Evolutionary conservation across 2,888 invertebrate species (phyloP), one percentile per base, ranked within the genome.

Genomic region (Drosophila vallismaia): DNA sequence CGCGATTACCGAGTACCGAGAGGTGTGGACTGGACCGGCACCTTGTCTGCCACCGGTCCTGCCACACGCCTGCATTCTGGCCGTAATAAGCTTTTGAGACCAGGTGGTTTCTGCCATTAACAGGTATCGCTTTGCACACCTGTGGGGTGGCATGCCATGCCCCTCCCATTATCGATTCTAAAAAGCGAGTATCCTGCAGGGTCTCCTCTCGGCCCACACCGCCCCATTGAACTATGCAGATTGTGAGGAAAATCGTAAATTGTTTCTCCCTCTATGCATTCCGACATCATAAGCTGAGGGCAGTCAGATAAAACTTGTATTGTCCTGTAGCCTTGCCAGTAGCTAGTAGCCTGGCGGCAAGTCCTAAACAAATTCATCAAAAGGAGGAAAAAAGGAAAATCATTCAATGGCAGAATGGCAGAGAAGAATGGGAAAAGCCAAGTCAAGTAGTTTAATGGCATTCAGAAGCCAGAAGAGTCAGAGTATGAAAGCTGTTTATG

Each of bases 1-100:
- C 38, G 62, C 54, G 72, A 60, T 71, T 71, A 71, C 45, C 54
- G 50, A 28, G 19, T 19, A 19, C 19, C 19, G 19, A 19, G 38
- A 48, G 58, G 36, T 24, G 19, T 42, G 14, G 14, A 42, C 8
- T 19, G 40, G n/a, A n/a, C 36, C 36, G 5, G 36, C 36, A 88
- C 73, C 83, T 76, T 88, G 83, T 83, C 76, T 71, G 46, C 70
- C 78, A 74, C 74, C 72, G 29, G 14, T n/a, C 54, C 50, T 19
- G 4, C 19, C 38, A 5, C 31, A 5, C 14, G 29, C 31, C 28
- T 14, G 7, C 14, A 38, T 19, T 29, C n/a, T 36, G 51, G 7
- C 82, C 81, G 72, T 85, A 81, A 81, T 75, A 81, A 74, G 79
- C 86, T 68, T 58, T 63, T 69, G 66, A 72, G 60, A 79, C 63